These are phyloP conservation scores for Orcinus orca DNA, from an alignment of 2,113 vertebrate species.

Conservation along the genomic window DNA sequence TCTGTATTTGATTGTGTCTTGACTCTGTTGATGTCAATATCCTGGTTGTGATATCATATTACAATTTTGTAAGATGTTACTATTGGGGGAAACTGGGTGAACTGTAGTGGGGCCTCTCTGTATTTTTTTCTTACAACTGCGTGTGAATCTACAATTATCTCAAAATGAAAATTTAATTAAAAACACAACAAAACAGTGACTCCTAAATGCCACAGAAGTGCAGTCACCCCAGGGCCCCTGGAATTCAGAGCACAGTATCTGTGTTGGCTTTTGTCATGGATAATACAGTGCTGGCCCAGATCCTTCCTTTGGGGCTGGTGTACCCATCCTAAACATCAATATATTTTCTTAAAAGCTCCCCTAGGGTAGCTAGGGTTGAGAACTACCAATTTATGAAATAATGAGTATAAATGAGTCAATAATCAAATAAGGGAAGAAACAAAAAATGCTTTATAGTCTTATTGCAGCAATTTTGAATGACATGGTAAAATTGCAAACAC, in stretches of 20 bases:
- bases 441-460: not conserved
- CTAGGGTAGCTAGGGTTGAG: not conserved
- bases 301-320: not conserved
- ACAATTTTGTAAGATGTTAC: not conserved
- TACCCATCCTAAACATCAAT: not conserved
- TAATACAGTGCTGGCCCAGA: not conserved
- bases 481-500: not conserved
- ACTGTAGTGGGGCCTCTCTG: not conserved
- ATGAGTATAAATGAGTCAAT: not conserved
- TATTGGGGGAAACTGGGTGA: not conserved
- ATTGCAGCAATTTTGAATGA: not conserved
- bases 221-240: not conserved
- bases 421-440: not conserved
- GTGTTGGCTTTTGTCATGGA: not conserved
- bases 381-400: not conserved
- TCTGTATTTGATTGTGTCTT: not conserved
- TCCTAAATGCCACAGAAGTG: not conserved
- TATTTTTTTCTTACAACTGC: not conserved
- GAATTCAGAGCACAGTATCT: not conserved
- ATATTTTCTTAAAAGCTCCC: not conserved
- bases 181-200: not conserved
- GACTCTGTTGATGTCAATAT: not conserved
- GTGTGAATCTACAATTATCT: not conserved
- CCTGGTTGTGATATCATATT: not conserved
- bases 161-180: conserved; percentile 15